phyloP scores from a whole-genome alignment of 2,797 vertebrate species.

The Hippoglossus hippoglossus region DNA sequence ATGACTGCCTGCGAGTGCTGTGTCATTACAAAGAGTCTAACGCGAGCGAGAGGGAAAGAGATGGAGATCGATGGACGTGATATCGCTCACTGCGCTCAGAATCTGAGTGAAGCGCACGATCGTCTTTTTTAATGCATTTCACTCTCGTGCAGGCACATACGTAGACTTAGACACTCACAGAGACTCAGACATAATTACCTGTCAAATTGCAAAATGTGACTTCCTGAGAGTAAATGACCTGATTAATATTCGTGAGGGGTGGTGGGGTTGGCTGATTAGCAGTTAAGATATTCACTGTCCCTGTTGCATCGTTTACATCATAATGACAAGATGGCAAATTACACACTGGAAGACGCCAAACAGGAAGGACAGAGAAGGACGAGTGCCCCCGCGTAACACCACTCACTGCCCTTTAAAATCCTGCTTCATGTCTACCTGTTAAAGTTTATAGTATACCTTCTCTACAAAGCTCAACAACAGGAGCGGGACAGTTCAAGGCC shows the following conservation, averaged over 20 bases:
- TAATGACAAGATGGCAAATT: conserved; percentile 56
- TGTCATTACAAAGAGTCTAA: conserved; percentile 34
- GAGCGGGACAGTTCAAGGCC: conserved; percentile 9
- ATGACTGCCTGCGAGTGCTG: conserved; percentile 37
- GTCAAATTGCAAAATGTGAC: conserved; percentile 69
- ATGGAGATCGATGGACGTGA: conserved; percentile 49
- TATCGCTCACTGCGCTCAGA: neutral
- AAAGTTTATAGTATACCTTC: neutral
- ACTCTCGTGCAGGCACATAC: neutral
- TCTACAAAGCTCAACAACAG: conserved; percentile 1
- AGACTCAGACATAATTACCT: conserved; percentile 69
- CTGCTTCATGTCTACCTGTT: conserved; percentile 9
- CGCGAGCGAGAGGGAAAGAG: conserved; percentile 47
- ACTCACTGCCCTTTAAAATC: neutral
- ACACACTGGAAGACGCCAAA: conserved; percentile 32
- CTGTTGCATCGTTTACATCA: conserved; percentile 50
- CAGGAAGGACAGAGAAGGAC: conserved; percentile 14
- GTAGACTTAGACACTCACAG: neutral
- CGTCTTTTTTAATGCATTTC: conserved; percentile 7
- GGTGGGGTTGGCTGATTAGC: conserved; percentile 50
- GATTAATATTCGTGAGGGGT: conserved; percentile 73
- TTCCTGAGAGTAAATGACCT: conserved; percentile 74
- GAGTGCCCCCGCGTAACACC: neutral
- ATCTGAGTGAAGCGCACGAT: conserved; percentile 12
- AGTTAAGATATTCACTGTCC: conserved; percentile 68